Percentiles rank a stretch among this genome's conserved stretches.
phyloP scores from a whole-genome alignment of 2,113 vertebrate species.

The Pluvianellus socialis region DNA sequence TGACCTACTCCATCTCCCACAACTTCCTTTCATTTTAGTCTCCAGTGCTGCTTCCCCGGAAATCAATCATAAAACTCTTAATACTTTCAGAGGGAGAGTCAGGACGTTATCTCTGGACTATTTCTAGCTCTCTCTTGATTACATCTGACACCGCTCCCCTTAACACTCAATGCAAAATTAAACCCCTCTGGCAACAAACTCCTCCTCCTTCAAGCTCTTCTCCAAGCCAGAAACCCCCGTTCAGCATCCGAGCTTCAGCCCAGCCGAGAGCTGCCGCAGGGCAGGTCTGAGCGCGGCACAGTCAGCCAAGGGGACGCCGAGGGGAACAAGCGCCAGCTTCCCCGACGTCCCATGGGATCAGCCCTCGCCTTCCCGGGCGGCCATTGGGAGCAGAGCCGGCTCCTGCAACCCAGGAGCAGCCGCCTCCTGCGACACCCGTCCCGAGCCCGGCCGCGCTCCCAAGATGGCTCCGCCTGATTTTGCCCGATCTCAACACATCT shows the following conservation, averaged over 20 bases:
- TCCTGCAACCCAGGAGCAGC: too few species aligned
- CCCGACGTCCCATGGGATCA: accelerated
- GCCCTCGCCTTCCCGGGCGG: neutral
- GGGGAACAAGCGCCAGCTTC: accelerated
- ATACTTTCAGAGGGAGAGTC: neutral
- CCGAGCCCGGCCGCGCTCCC: neutral
- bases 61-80: neutral
- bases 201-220: neutral
- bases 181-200: neutral
- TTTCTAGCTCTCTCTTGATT: neutral
- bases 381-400: accelerated
- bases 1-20: neutral
- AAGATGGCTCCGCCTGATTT: accelerated
- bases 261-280: neutral
- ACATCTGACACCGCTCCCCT: neutral
- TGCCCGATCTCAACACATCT: accelerated
- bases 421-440: neutral
- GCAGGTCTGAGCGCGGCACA: accelerated
- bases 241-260: neutral
- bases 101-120: neutral
- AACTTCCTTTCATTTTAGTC: neutral
- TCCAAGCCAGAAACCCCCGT: neutral
- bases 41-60: neutral
- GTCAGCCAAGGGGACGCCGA: accelerated
- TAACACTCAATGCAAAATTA: neutral